These are phyloP conservation scores for Lithophane leautieri DNA, from an alignment of 2,888 invertebrate species.

Conservation along the genomic window DNA sequence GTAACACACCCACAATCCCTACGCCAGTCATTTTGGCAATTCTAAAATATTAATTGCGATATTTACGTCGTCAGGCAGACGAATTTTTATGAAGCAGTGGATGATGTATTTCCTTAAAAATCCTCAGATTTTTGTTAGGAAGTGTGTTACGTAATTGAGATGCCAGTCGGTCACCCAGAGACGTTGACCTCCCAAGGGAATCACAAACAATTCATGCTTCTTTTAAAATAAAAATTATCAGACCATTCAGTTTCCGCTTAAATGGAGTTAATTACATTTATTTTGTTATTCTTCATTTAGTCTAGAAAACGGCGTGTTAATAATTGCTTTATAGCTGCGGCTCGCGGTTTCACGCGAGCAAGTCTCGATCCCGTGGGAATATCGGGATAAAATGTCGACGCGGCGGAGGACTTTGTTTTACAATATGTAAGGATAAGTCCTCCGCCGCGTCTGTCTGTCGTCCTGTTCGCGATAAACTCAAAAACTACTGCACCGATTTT, in stretches of 20 bases:
- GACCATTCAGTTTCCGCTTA: background rate
- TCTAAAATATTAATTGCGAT: background rate
- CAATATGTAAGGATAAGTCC: too few relatives aligned
- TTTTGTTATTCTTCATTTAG: background rate
- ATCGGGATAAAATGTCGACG: too few relatives aligned
- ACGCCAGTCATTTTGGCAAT: background rate
- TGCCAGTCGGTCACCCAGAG: background rate
- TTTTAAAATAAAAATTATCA: too few relatives aligned
- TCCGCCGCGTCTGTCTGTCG: too few relatives aligned
- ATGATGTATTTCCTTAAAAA: background rate
- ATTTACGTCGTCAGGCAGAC: background rate
- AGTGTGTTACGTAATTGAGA: background rate
- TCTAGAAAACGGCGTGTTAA: background rate
- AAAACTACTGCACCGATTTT: too few relatives aligned
- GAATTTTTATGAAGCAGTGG: background rate
- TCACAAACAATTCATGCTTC: background rate
- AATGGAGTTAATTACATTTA: background rate
- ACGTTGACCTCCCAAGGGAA: background rate
- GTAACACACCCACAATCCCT: background rate
- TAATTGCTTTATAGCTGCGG: background rate
- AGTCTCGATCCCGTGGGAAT: too few relatives aligned
- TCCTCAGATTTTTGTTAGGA: too few relatives aligned
- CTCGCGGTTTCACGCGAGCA: too few relatives aligned
- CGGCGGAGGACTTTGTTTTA: too few relatives aligned
- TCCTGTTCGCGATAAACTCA: too few relatives aligned